Evolutionary conservation across 2,888 invertebrate genomes (phyloP).

Genomic region (Eremobia ochroleuca): DNA sequence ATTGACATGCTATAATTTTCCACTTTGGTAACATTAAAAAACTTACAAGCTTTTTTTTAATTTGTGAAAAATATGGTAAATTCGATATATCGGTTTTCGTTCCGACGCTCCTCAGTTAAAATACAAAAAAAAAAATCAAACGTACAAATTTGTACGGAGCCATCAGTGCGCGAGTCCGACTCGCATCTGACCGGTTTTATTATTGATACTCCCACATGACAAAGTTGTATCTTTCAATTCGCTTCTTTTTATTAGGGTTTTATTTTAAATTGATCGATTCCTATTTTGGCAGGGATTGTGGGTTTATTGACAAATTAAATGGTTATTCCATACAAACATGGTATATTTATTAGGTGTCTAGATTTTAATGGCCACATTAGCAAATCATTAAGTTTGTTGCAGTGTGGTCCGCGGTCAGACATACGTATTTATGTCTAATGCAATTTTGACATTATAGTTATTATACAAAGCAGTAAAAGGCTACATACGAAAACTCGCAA

Average conservation of each 20-base stretch:
- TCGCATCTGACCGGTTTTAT: too few relatives aligned
- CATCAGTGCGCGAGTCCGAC: too few relatives aligned
- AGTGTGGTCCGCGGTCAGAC: slow-evolving; percentile 5
- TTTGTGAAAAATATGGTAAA: too few relatives aligned
- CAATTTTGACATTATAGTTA: not conserved
- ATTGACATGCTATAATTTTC: too few relatives aligned
- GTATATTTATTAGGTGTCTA: slow-evolving; percentile 37
- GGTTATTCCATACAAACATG: slow-evolving; percentile 30
- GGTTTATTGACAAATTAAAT: slow-evolving; percentile 53
- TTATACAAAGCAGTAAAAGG: not conserved
- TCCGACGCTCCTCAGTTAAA: too few relatives aligned
- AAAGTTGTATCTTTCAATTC: slow-evolving; percentile 59
- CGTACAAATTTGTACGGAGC: too few relatives aligned
- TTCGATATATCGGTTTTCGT: too few relatives aligned
- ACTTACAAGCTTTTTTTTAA: too few relatives aligned
- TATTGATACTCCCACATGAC: slow-evolving; percentile 75
- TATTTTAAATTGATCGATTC: slow-evolving; percentile 43
- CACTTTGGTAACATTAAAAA: too few relatives aligned
- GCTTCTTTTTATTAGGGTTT: slow-evolving; percentile 60
- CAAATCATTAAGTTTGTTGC: slow-evolving; percentile 34
- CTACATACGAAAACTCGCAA: not conserved
- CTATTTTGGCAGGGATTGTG: slow-evolving; percentile 50
- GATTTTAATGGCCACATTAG: slow-evolving; percentile 38
- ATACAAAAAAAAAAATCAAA: too few relatives aligned
- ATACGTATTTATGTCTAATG: slow-evolving; percentile 2